Evolutionary conservation across 2,888 invertebrate genomes (phyloP).

Genomic region (Euspilapteryx auroguttella): DNA sequence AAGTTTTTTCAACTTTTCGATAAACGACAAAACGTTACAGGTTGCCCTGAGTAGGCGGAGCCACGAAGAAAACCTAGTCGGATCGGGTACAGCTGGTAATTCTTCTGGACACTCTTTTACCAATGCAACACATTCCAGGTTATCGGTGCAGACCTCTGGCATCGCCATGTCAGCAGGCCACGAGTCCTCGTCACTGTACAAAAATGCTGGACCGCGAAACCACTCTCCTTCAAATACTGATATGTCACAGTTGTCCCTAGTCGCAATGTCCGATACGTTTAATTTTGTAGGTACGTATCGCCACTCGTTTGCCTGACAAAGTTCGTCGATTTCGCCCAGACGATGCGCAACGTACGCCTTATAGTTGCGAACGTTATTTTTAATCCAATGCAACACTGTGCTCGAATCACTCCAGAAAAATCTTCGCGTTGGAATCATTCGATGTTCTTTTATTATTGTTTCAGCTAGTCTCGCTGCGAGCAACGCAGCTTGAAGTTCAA

Average conservation of each 20-base stretch:
- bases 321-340: slow-evolving; percentile 4
- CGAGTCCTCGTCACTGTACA: background rate
- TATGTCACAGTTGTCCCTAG: background rate
- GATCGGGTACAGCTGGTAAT: slow-evolving; percentile 5
- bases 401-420: background rate
- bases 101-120: background rate
- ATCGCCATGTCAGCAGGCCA: slow-evolving; percentile 3
- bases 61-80: slow-evolving; percentile 7
- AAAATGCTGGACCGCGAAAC: slow-evolving; percentile 4
- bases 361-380: slow-evolving; percentile 2
- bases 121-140: background rate
- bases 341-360: slow-evolving; percentile 5
- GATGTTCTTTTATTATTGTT: background rate
- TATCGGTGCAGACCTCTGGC: background rate
- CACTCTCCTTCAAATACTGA: background rate
- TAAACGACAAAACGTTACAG: slow-evolving; percentile 2
- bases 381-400: slow-evolving; percentile 2
- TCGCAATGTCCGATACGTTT: slow-evolving; percentile 1
- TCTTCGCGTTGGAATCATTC: background rate
- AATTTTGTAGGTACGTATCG: slow-evolving; percentile 4
- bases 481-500: slow-evolving; percentile 1
- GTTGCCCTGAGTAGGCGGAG: slow-evolving; percentile 4
- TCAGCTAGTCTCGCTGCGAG: too few species aligned
- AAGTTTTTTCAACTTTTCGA: slow-evolving; percentile 1
- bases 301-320: background rate